Evolutionary conservation across 2,888 invertebrate genomes (phyloP).

Genomic region (Drosophila nr. perissopoda): DNA sequence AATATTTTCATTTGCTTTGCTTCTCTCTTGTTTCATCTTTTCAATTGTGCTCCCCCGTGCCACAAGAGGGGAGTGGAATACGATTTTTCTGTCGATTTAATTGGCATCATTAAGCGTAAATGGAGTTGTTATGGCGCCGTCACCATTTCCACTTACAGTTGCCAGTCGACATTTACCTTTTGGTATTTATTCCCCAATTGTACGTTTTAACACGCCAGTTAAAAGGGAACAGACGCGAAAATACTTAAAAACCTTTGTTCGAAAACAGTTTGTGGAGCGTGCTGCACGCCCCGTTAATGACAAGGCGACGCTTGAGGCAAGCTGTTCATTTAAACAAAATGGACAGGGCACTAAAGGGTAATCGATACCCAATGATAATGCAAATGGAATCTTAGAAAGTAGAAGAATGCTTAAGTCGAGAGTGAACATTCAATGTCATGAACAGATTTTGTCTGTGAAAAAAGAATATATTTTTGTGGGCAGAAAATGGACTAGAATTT

Average conservation of each 20-base stretch:
- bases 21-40: neutral
- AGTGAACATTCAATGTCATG: neutral
- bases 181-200: slow-evolving; percentile 41
- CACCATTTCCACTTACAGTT: slow-evolving; percentile 11
- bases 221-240: slow-evolving; percentile 7
- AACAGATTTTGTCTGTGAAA: neutral
- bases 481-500: neutral
- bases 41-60: neutral
- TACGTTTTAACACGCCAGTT: neutral
- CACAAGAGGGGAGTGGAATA: slow-evolving; percentile 9
- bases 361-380: slow-evolving; percentile 2
- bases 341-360: neutral
- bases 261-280: slow-evolving; percentile 8
- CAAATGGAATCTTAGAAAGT: neutral
- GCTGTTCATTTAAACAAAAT: neutral
- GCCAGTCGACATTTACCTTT: slow-evolving; percentile 26
- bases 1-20: neutral
- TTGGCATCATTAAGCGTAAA: slow-evolving; percentile 76
- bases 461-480: no score
- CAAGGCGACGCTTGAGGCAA: slow-evolving; percentile 12
- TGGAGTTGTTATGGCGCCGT: slow-evolving; percentile 52
- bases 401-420: neutral
- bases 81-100: slow-evolving; percentile 70
- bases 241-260: neutral
- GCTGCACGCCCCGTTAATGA: slow-evolving; percentile 22